These are phyloP conservation scores for Henricia sp. DNA, from an alignment of 53 echinoderm and acorn worm species.

Conservation along the genomic window DNA sequence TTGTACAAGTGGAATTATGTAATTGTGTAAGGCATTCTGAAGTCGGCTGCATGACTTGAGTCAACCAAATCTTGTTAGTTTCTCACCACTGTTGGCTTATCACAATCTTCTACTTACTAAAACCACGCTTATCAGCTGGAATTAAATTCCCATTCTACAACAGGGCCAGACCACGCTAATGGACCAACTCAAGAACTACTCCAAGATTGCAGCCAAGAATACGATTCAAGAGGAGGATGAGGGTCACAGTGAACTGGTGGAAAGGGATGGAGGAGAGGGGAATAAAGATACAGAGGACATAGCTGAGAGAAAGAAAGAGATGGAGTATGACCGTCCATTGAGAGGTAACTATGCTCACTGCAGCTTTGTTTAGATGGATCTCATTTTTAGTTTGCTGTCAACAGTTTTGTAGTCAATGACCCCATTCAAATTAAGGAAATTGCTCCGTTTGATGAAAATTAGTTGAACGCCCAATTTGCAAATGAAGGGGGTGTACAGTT, in stretches of 20 bases:
- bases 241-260: not conserved
- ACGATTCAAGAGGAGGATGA: conserved; percentile 37
- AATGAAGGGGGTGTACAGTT: no score
- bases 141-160: not conserved
- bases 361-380: no score
- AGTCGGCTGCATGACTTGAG: no score
- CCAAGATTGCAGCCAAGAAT: conserved; percentile 50
- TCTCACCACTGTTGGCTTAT: no score
- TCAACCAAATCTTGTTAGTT: no score
- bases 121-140: no score
- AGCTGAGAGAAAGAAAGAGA: conserved; percentile 3
- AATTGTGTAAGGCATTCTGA: no score
- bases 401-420: not conserved
- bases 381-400: not conserved
- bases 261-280: conserved; percentile 20
- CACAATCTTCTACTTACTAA: no score
- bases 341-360: conserved; percentile 49
- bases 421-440: no score
- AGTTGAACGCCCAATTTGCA: not conserved
- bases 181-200: conserved; percentile 84
- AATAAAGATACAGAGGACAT: not conserved
- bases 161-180: conserved; percentile 89
- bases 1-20: no score
- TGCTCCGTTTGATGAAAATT: no score
- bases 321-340: conserved; percentile 34